Evolutionary conservation across 1,140 invertebrate species (phyloP), one percentile per base, ranked within the genome.

Genomic region (Ceratoteleas bidentatus): DNA sequence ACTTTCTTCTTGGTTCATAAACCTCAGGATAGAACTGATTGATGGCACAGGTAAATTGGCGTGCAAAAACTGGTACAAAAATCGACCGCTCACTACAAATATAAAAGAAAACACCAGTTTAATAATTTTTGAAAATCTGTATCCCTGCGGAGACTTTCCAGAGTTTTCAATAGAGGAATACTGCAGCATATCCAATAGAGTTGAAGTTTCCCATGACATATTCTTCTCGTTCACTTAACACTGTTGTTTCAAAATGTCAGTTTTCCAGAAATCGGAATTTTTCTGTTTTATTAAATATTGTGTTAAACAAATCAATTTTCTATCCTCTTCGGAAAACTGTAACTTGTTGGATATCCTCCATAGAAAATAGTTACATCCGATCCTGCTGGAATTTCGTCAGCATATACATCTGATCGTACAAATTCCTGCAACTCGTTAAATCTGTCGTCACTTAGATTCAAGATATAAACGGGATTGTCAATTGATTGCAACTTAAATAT

Each of bases 11-110:
- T 34, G 2, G 15, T 52, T 50, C 5, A 64, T 64, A 32, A 64
- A 64, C 15, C 14, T 8, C 2, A 11, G 11, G 3, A 64, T 52
- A n/a, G 61, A 50, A 38, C 49, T 52, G 11, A 16, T 13, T 16
- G 47, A 7, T 7, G 49, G 61, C 4, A 64, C 33, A 38, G 61
- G 61, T 40, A 64, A 52, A 64, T 64, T 64, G 4, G 47, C 61
- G n/a, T 24, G 10, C 6, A 61, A 38, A 64, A 40, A 40, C 8
- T 40, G 8, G 11, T 40, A 40, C 8, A 10, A 10, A 40, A 40
- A 11, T 8, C 38, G 38, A 10, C 38, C 38, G 38, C 38, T 6
- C 38, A 40, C 38, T 11, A 11, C 11, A 40, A 40, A 40, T 11
- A 40, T 40, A 10, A 10, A 11, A 8, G 38, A 40, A 40, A 8